Evolutionary conservation across 2,888 invertebrate species (phyloP).

Genomic region (Limnephilus lunatus): DNA sequence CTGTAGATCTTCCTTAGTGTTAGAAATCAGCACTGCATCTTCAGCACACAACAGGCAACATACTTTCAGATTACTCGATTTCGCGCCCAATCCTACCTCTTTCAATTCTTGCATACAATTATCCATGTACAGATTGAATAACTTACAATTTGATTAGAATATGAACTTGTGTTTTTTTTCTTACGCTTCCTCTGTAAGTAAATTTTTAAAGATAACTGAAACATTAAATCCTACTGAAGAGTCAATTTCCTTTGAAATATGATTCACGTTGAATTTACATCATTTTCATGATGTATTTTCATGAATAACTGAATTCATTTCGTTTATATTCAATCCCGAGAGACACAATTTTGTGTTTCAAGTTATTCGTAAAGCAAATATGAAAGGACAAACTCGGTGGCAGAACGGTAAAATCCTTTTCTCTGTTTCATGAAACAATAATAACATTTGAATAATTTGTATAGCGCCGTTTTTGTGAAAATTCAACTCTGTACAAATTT

Average conservation of each 20-base stretch:
- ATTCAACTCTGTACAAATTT: too few species aligned
- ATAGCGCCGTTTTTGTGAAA: too few species aligned
- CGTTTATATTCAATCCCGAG: not conserved
- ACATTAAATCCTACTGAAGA: not conserved
- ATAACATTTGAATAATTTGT: too few species aligned
- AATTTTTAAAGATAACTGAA: not conserved
- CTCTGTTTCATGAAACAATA: not conserved
- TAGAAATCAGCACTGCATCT: too few species aligned
- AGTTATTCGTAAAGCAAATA: not conserved
- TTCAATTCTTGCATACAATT: too few species aligned
- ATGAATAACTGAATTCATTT: not conserved
- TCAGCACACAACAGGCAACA: too few species aligned
- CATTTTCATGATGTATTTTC: not conserved
- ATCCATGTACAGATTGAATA: too few species aligned
- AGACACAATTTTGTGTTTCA: not conserved
- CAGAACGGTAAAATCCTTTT: not conserved
- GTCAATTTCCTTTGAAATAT: not conserved
- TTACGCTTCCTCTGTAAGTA: not conserved
- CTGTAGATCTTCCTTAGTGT: too few species aligned
- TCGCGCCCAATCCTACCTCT: too few species aligned
- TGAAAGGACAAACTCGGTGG: not conserved
- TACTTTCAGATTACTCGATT: too few species aligned
- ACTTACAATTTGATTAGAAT: too few species aligned
- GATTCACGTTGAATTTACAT: not conserved
- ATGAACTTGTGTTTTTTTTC: not conserved